Evolutionary conservation across 1,140 invertebrate genomes (phyloP), one percentile per base, ranked within the genome.

Genomic region (Drosophila prosaltans): DNA sequence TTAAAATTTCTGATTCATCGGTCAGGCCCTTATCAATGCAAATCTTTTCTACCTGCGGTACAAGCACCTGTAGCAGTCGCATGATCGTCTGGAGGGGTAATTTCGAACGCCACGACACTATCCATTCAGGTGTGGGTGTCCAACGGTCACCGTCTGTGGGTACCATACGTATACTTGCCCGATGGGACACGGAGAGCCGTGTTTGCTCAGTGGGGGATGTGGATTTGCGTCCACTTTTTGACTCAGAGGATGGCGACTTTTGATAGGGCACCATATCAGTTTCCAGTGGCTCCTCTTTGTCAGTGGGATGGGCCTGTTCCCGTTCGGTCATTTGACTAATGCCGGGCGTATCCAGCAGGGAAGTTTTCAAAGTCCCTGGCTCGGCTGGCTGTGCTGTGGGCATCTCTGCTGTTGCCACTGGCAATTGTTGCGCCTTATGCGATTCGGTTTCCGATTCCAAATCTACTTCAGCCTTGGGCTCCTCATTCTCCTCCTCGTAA

Each of bases 21-120:
- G 98, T 99, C 71, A 99, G 93, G n/a, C 98, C 98, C 92, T 99
- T 99, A 92, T 99, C 99, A 90, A 99, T 99, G 93, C 99, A 99
- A 81, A 99, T 99, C 94, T 99, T 99, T 93, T 99, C 99, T 8
- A 99, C 99, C 94, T 99, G 99, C 57, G 99, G 99, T 55, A 99
- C 99, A 1, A 99, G 93, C 10, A 99, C 99, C 94, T 99, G 99
- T 48, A 99, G 93, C 81, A 99, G 94, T 80, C 99, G 94, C 98
- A 99, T 99, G 71, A 99, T 99, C 32, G 98, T 99, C 94, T 99
- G 98, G 60, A 99, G 93, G 1, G 99, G 99, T 68, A 99, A 93
- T 93, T 99, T 99, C 64, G 95, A 96, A 91, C 99, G 98, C 99
- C 99, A 99, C 5, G 97, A 96, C 74, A 96, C 95, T 41, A 99